Conservation (phyloP, 1,140 invertebrate genomes). For the Zaprionus tsacasi region DNA sequence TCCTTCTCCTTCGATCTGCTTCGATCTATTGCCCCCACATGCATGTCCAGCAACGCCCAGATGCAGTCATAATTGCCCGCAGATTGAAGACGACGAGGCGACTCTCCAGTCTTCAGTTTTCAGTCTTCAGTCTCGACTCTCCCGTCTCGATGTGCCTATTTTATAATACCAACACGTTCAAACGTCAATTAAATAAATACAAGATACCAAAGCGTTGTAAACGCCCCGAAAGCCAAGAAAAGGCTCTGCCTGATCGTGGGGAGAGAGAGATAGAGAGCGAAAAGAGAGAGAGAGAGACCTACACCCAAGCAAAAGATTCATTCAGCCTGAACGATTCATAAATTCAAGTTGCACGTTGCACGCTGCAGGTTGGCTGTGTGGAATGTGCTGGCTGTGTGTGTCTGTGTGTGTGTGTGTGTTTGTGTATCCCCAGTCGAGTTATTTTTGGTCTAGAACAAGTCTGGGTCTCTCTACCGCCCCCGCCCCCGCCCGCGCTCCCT, state of each 20-base stretch:
- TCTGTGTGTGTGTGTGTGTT: background rate
- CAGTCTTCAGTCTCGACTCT: too few relatives aligned
- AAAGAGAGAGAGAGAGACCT: background rate
- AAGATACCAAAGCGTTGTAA: conserved; percentile 82
- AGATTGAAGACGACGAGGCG: conserved; percentile 23
- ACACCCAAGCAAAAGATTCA: conserved; percentile 63
- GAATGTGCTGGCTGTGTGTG: conserved; percentile 56
- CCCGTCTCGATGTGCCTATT: conserved; percentile 51
- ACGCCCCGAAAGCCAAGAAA: conserved; percentile 61
- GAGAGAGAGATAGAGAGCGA: background rate
- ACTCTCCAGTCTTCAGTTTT: too few relatives aligned
- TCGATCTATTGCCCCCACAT: conserved; percentile 76
- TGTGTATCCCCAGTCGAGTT: conserved; percentile 11
- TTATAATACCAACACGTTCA: conserved; percentile 81
- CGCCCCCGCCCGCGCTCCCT: too few relatives aligned
- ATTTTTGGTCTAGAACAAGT: conserved; percentile 51
- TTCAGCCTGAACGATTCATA: conserved; percentile 74
- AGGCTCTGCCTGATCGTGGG: background rate
- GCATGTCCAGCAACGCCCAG: conserved; percentile 77
- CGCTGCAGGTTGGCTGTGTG: conserved; percentile 25
- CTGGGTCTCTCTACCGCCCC: background rate
- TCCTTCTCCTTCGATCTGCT: conserved; percentile 23
- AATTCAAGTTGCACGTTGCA: conserved; percentile 41
- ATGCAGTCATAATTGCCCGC: conserved; percentile 74
- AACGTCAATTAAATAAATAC: conserved; percentile 82